These are phyloP conservation scores for Scolopax rusticola DNA, from an alignment of 2,797 vertebrate species.

Conservation along the genomic window DNA sequence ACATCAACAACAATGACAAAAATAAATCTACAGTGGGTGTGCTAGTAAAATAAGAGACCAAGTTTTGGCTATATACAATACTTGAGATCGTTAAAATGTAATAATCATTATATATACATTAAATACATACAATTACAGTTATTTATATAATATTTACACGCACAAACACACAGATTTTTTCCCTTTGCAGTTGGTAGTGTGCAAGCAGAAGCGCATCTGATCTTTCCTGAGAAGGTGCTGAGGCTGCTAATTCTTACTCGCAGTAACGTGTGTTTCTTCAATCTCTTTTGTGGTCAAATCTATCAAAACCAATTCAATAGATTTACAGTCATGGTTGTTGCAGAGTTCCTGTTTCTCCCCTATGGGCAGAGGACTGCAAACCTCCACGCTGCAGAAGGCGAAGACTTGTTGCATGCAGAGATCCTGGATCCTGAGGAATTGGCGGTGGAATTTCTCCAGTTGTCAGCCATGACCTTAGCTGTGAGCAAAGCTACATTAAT, in stretches of 20 bases:
- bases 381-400: neutral
- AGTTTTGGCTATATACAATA: slow-evolving; percentile 15
- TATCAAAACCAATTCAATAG: fast-evolving
- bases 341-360: neutral
- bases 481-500: neutral
- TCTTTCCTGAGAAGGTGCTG: slow-evolving; percentile 51
- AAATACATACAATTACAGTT: slow-evolving; percentile 50
- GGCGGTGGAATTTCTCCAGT: fast-evolving
- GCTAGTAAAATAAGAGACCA: slow-evolving; percentile 39
- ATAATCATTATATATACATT: slow-evolving; percentile 35
- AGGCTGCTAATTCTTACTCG: neutral
- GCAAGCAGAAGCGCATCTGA: neutral
- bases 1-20: slow-evolving; percentile 36
- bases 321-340: fast-evolving
- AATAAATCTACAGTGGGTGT: neutral
- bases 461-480: neutral
- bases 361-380: neutral
- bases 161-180: neutral
- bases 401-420: neutral
- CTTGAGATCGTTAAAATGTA: neutral
- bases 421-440: neutral
- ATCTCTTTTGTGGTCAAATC: neutral
- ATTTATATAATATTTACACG: slow-evolving; percentile 60
- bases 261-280: fast-evolving
- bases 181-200: neutral